phyloP scores from a whole-genome alignment of 2,888 invertebrate genomes.

The Brachylomia viminalis region DNA sequence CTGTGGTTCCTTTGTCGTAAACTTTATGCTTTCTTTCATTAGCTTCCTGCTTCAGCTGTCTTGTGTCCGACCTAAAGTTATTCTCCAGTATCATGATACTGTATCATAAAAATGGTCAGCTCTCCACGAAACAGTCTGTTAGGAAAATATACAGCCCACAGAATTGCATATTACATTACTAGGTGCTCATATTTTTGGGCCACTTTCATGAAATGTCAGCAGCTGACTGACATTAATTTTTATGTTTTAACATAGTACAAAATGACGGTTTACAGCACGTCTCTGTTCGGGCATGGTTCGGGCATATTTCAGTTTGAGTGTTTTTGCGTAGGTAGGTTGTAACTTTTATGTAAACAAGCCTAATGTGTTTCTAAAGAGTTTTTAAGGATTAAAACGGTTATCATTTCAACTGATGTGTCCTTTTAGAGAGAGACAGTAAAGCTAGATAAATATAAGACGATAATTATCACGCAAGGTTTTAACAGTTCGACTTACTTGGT shows the following conservation, averaged over 20 bases:
- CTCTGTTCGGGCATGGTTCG: constrained; percentile 30
- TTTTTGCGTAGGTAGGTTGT: neutral
- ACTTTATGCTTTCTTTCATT: constrained; percentile 58
- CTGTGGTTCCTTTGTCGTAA: constrained; percentile 43
- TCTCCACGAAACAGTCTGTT: constrained; percentile 63
- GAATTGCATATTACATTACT: constrained; percentile 72
- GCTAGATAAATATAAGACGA: constrained; percentile 51
- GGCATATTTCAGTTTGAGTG: constrained; percentile 23
- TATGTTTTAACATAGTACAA: constrained; percentile 64
- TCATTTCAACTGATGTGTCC: neutral
- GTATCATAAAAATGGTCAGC: constrained; percentile 51
- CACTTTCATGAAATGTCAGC: constrained; percentile 66
- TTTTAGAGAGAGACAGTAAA: constrained; percentile 1
- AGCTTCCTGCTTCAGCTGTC: constrained; percentile 31
- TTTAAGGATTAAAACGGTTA: constrained; percentile 14
- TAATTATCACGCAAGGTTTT: too few species aligned
- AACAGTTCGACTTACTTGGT: constrained; percentile 85
- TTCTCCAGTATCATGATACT: constrained; percentile 39
- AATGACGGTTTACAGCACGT: constrained; percentile 49
- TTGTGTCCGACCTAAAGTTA: constrained; percentile 46
- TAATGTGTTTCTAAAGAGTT: constrained; percentile 5
- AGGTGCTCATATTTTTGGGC: constrained; percentile 66
- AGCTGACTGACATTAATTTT: constrained; percentile 67
- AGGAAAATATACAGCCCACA: constrained; percentile 67
- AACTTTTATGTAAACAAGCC: constrained; percentile 9